Conservation (phyloP, 1,140 invertebrate species). For the Procambarus clarkii region DNA sequence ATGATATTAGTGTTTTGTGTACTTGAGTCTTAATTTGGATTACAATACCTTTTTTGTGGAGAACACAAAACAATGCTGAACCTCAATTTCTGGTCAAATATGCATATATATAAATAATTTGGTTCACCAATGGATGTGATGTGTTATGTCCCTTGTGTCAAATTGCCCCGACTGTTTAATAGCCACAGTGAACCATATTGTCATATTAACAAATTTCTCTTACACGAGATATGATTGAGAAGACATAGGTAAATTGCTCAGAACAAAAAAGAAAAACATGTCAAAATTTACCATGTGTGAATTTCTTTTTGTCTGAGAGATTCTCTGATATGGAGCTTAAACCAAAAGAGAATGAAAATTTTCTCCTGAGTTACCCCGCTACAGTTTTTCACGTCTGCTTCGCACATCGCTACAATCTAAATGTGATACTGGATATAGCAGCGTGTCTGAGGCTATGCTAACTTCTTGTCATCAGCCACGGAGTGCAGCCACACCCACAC, state of each 20-base stretch:
- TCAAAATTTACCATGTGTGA: background rate
- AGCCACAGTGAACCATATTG: background rate
- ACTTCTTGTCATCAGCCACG: background rate
- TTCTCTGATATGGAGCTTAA: background rate
- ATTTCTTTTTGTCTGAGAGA: background rate
- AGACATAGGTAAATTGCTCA: background rate
- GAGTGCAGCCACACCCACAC: background rate
- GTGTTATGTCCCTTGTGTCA: background rate
- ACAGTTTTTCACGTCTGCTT: background rate
- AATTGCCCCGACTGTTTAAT: background rate
- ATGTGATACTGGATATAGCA: background rate
- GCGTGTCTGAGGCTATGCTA: background rate
- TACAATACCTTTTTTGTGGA: background rate
- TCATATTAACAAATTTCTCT: background rate
- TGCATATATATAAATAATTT: background rate
- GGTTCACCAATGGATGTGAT: background rate
- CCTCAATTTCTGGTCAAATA: background rate
- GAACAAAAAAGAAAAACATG: background rate
- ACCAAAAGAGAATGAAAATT: background rate
- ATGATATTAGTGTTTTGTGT: background rate
- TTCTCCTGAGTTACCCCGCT: background rate
- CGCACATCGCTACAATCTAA: background rate
- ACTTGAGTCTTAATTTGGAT: background rate
- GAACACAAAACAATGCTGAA: background rate
- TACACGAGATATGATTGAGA: background rate